A percentile compares a stretch with the other conserved stretches of the same genome.
phyloP scores from a whole-genome alignment of 2,797 vertebrate species.

The Hippoglossus hippoglossus region DNA sequence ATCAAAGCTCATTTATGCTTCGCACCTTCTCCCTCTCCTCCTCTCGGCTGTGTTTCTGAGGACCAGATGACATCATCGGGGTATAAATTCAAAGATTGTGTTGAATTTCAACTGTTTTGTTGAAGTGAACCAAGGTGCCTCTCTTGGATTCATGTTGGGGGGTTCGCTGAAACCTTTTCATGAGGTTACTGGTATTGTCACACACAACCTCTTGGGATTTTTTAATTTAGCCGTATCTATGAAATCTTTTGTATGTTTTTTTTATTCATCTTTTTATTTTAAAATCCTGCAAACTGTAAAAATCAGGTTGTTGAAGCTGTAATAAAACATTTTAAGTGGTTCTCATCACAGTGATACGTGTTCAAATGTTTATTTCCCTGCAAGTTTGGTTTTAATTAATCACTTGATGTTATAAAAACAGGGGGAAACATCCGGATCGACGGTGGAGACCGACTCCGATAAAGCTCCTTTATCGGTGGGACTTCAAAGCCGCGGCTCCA shows the following conservation, averaged over 20 bases:
- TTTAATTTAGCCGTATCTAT: background rate
- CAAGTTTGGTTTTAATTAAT: no score
- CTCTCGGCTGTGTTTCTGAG: no score
- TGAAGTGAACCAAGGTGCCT: constrained; percentile 52
- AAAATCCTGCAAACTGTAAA: background rate
- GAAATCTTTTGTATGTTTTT: no score
- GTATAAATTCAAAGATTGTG: constrained; percentile 57
- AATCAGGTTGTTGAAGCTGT: background rate
- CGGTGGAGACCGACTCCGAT: no score
- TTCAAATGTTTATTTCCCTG: no score
- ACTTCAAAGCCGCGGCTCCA: no score
- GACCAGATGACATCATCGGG: constrained; percentile 25
- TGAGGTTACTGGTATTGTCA: background rate
- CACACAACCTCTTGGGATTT: no score
- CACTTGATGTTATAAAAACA: no score
- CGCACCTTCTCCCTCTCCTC: background rate
- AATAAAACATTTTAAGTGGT: background rate
- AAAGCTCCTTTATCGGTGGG: no score
- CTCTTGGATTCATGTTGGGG: constrained; percentile 14
- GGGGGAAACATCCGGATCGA: no score
- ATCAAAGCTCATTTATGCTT: constrained; percentile 17
- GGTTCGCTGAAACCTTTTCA: constrained; percentile 16
- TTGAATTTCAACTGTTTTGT: constrained; percentile 41
- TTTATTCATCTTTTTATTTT: background rate
- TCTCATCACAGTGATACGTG: no score